Base-by-base conservation (phyloP, 2,888 invertebrate species). In the Calameuta pallipes region DNA sequence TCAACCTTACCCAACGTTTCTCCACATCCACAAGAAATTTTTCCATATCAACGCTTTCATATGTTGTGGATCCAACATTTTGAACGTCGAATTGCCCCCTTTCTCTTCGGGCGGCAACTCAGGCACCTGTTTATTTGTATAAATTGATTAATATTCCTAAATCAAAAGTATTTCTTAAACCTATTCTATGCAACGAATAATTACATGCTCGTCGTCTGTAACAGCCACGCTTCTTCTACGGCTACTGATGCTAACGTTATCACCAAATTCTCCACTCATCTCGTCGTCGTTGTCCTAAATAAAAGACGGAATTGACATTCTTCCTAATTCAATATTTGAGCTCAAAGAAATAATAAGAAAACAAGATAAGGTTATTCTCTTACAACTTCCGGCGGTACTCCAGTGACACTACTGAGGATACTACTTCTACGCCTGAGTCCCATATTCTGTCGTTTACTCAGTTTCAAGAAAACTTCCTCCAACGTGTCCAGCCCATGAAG, bases 1-100 rank as follows among this genome's bases (percentile, higher is more conserved):
- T 69, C 73, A 87, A 12, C 23, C 93, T 92, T 90, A 96, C 96
- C 96, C 95, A 82, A 95, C 94, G 91, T 97, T 97, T 86, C 97
- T 94, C 93, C 96, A 95, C 93, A 97, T 95, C 94, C 97, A 96
- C 76, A 97, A 93, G 87, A 96, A 96, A 90, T 97, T 97, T 91
- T 97, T 98, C 96, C 97, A 97, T 74, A 97, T 94, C 34, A 97
- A 92, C 0, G 97, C 97, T 85, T 95, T 95, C 95, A 97, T 95
- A 86, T 96, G 96, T 87, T 94, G 93, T 82, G 93, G 92, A 85
- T 95, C 93, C 92, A 96, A 93, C 69, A 96, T 94, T 90, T 94
- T 94, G 75, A 94, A 85, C 3, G 84, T 88, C 0, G 82, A 83
- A 4, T 84, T 81, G 4, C 93, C 92, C 0, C 94, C 93, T 69